phyloP scores from a whole-genome alignment of 2,888 invertebrate species.

The Protophormia terraenovae region DNA sequence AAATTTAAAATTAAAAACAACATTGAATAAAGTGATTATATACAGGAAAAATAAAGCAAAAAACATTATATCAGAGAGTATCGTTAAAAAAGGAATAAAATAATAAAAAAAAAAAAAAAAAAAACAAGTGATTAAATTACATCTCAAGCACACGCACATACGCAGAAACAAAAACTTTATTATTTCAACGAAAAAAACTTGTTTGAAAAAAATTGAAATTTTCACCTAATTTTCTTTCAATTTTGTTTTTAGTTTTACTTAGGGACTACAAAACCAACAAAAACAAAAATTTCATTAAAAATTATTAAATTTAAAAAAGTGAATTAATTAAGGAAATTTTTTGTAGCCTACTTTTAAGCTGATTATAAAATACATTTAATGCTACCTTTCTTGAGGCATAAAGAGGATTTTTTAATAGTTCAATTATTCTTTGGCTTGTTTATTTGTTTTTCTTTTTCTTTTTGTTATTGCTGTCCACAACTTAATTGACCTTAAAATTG shows the following conservation, averaged over 20 bases:
- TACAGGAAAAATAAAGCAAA: not conserved
- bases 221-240: not conserved
- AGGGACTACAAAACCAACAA: not conserved
- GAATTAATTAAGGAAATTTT: not conserved
- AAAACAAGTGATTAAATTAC: constrained; percentile 4
- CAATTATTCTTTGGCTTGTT: not conserved
- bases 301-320: not conserved
- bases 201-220: not conserved
- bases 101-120: not conserved
- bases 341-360: not conserved
- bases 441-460: not conserved
- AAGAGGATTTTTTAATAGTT: not conserved
- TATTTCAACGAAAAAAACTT: not conserved
- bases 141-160: not conserved
- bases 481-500: not conserved
- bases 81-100: not conserved
- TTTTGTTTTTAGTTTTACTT: not conserved
- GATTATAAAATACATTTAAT: not conserved
- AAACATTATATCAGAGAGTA: not conserved
- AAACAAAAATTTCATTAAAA: not conserved
- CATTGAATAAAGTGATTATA: constrained; percentile 6
- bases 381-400: not conserved
- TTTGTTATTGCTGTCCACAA: not conserved
- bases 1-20: constrained; percentile 3
- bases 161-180: not conserved